phyloP scores from a whole-genome alignment of 1,140 invertebrate genomes.

The Capitella teleta region DNA sequence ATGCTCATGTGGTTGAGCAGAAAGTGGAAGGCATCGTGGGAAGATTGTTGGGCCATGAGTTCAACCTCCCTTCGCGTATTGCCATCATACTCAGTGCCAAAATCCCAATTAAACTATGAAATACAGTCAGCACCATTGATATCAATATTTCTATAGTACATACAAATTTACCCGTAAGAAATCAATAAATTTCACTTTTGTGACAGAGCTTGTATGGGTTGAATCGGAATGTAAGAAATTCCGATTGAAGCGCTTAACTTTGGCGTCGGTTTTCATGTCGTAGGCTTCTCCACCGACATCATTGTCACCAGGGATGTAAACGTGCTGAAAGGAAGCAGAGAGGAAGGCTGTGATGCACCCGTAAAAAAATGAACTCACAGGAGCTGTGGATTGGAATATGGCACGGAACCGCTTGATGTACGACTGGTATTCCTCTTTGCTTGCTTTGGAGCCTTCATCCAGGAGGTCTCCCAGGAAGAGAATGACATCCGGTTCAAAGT shows the following conservation, averaged over 20 bases:
- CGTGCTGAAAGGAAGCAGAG: too few relatives aligned
- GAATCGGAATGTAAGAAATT: background rate
- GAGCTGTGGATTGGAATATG: too few relatives aligned
- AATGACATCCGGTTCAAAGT: slow-evolving; percentile 72
- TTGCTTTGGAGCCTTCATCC: slow-evolving; percentile 77
- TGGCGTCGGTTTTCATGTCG: slow-evolving; percentile 59
- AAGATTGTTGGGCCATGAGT: too few relatives aligned
- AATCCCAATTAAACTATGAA: too few relatives aligned
- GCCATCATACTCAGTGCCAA: too few relatives aligned
- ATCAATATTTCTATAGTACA: too few relatives aligned
- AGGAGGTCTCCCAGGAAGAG: slow-evolving; percentile 83
- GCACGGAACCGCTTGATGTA: slow-evolving; percentile 30
- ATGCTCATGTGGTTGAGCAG: too few relatives aligned
- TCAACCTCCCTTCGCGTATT: too few relatives aligned
- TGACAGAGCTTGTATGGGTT: background rate
- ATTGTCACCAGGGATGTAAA: slow-evolving; percentile 86
- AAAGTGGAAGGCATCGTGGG: too few relatives aligned
- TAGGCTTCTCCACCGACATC: slow-evolving; percentile 80
- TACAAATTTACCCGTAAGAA: background rate
- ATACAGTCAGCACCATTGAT: too few relatives aligned
- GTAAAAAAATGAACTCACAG: too few relatives aligned
- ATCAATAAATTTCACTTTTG: background rate
- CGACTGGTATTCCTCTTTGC: slow-evolving; percentile 48
- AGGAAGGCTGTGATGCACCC: too few relatives aligned
- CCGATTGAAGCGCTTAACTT: slow-evolving; percentile 61